Evolutionary conservation across 2,113 vertebrate genomes (phyloP).

Genomic region (Lagenorhynchus albirostris): DNA sequence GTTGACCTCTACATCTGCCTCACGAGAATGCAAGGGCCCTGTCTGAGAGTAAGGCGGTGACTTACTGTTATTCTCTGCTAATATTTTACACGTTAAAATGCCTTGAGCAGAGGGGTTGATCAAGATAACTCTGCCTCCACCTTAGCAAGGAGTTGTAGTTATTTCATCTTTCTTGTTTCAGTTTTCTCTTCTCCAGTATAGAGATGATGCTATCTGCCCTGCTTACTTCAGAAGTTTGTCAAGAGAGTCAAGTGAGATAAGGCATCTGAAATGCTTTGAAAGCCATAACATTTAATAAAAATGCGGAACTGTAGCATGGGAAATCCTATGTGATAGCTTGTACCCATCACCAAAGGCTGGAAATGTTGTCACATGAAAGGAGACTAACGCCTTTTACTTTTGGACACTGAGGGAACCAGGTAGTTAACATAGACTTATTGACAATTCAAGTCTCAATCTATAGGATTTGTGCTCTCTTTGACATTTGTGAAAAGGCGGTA

Average conservation of each 20-base stretch:
- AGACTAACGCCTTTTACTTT: background rate
- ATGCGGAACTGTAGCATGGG: background rate
- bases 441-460: background rate
- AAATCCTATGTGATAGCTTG: background rate
- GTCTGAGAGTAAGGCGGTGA: accelerated
- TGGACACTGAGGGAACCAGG: background rate
- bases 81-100: background rate
- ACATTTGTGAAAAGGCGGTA: background rate
- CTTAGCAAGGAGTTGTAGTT: too few relatives aligned
- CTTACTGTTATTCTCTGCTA: background rate
- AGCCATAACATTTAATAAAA: background rate
- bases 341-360: background rate
- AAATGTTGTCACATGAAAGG: background rate
- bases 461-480: background rate
- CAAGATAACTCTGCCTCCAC: accelerated
- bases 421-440: background rate
- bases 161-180: background rate
- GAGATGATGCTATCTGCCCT: background rate
- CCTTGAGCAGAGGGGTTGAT: background rate
- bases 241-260: background rate
- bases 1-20: background rate
- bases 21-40: accelerated
- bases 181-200: background rate
- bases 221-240: background rate
- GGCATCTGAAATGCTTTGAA: background rate